These are phyloP conservation scores for Philaethria dido DNA, from an alignment of 2,888 invertebrate genomes.

Conservation along the genomic window DNA sequence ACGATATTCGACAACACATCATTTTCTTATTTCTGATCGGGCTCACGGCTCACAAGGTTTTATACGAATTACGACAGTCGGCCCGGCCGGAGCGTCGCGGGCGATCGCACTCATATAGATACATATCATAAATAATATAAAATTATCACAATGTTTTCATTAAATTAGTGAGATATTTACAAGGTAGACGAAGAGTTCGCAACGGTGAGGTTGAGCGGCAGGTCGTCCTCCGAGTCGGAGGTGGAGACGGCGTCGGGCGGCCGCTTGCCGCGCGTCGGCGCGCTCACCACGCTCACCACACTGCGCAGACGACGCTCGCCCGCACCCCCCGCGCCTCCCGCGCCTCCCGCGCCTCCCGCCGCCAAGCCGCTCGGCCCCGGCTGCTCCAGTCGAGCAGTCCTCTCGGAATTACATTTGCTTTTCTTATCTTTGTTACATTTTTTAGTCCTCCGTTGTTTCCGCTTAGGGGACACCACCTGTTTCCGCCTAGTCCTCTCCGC, in stretches of 20 bases:
- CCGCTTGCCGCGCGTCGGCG: background rate
- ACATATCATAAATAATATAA: conserved; percentile 38
- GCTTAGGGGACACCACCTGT: conserved; percentile 49
- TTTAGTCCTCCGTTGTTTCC: conserved; percentile 49
- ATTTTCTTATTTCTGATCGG: background rate
- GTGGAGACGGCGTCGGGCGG: conserved; percentile 19
- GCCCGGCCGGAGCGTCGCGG: background rate
- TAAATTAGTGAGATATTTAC: conserved; percentile 26
- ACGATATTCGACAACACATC: background rate
- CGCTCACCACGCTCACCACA: background rate
- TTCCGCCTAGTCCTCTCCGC: conserved; percentile 50
- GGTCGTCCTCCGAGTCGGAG: conserved; percentile 69
- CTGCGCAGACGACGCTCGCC: background rate
- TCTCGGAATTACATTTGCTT: conserved; percentile 54
- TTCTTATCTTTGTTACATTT: conserved; percentile 44
- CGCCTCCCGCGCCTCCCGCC: conserved; percentile 38
- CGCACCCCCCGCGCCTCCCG: conserved; percentile 29
- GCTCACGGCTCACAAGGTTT: background rate
- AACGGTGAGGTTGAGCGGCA: conserved; percentile 69
- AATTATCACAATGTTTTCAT: conserved; percentile 40
- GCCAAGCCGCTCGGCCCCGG: conserved; percentile 51
- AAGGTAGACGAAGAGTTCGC: conserved; percentile 21
- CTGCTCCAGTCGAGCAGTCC: conserved; percentile 35
- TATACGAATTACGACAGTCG: background rate
- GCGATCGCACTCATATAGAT: conserved; percentile 11